Evolutionary conservation across 2,113 vertebrate species (phyloP).

Genomic region (Paraplagusia blochii): DNA sequence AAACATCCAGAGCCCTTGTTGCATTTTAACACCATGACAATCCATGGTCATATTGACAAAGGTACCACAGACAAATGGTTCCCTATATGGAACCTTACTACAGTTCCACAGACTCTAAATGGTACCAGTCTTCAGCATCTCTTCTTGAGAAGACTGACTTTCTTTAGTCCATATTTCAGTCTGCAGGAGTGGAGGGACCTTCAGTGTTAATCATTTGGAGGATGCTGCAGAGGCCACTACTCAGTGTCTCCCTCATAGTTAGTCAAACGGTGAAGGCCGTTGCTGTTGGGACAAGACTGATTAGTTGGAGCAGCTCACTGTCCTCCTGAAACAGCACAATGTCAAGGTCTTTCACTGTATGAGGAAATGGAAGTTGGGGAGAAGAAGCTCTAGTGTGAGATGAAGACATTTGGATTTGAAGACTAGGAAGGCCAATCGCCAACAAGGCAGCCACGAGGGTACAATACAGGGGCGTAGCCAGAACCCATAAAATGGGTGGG

Average conservation of each 20-base stretch:
- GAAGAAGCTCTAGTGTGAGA: slow-evolving; percentile 29
- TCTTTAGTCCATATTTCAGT: slow-evolving; percentile 45
- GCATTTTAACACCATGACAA: no score
- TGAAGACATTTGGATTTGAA: slow-evolving; percentile 19
- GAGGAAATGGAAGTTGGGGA: slow-evolving; percentile 29
- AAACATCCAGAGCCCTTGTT: no score
- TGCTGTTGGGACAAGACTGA: slow-evolving; percentile 76
- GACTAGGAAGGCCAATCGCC: no score
- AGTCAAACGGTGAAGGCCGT: slow-evolving; percentile 56
- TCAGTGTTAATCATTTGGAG: slow-evolving; percentile 46
- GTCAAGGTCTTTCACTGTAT: slow-evolving; percentile 67
- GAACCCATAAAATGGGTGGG: no score
- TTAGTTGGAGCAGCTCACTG: slow-evolving; percentile 65
- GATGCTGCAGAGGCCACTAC: slow-evolving; percentile 42
- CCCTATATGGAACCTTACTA: no score
- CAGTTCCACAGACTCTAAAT: slow-evolving; percentile 16
- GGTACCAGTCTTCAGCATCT: slow-evolving; percentile 18
- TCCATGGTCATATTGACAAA: slow-evolving; percentile 4
- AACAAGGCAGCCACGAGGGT: no score
- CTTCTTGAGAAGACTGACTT: slow-evolving; percentile 37
- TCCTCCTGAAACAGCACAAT: slow-evolving; percentile 59
- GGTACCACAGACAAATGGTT: neutral
- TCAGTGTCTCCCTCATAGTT: slow-evolving; percentile 67
- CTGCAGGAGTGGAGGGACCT: slow-evolving; percentile 46
- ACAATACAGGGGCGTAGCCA: no score